Base-by-base conservation (phyloP, 2,888 invertebrate genomes). In the Oscheius sp. region DNA sequence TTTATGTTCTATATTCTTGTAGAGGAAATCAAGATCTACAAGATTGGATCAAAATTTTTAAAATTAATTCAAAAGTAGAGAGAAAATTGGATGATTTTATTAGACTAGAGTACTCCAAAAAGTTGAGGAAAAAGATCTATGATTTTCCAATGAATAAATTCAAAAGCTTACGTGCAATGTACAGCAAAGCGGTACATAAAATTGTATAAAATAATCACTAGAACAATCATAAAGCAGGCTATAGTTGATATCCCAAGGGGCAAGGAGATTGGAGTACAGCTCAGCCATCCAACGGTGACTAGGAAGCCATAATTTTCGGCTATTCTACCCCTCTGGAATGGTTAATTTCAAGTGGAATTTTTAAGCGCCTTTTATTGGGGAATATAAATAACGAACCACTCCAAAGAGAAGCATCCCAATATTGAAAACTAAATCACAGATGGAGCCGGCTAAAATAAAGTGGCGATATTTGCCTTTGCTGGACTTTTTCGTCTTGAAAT, bases 131-230 rank as follows among this genome's bases (percentile, higher is more conserved):
- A n/a, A n/a, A n/a, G n/a, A n/a, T n/a, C n/a, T n/a, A n/a, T n/a
- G n/a, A n/a, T n/a, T n/a, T n/a, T n/a, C n/a, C n/a, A n/a, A n/a
- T n/a, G n/a, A n/a, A n/a, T n/a, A n/a, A n/a, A n/a, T n/a, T n/a
- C n/a, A n/a, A n/a, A n/a, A n/a, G n/a, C n/a, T 23, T 48, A 48
- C 48, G 17, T 6, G 15, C 23, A 17, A 17, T 48, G 48, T 12
- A 48, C 48, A 3, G 48, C 48, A 23, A 48, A 48, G 3, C 48
- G 20, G 25, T 48, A 48, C 48, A 48, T 48, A 25, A 48, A 48
- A 48, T 48, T 48, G 20, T 48, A 48, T 20, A 48, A 20, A 48
- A 48, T 20, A 5, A 48, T 15, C 4, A 48, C 3, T 25, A 48
- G 48, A 25, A 12, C 8, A 25, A 20, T 20, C 3, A 48, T 48